These are phyloP conservation scores for Osmoderma eremita DNA, from an alignment of 2,888 invertebrate species.

Conservation along the genomic window DNA sequence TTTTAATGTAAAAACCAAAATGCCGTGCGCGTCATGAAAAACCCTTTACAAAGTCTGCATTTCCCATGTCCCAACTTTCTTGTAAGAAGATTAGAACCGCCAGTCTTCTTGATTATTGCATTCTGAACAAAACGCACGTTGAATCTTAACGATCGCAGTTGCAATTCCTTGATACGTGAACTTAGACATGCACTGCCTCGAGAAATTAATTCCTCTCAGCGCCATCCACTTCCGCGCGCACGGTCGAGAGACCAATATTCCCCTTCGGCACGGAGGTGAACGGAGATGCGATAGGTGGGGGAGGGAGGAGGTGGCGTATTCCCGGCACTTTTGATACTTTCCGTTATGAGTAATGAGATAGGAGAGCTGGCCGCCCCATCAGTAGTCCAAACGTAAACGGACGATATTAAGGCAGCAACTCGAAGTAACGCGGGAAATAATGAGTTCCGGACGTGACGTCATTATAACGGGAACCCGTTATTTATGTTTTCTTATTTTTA, in stretches of 20 bases:
- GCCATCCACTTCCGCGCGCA: neutral
- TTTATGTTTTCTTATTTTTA: conserved; percentile 64
- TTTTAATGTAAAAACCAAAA: too few relatives aligned
- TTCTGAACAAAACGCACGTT: too few relatives aligned
- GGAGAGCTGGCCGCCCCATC: conserved; percentile 51
- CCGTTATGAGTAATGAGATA: conserved; percentile 44
- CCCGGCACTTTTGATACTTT: conserved; percentile 35
- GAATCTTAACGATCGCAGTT: too few relatives aligned
- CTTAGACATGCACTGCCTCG: conserved; percentile 19
- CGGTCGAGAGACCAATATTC: neutral
- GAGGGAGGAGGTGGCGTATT: conserved; percentile 13
- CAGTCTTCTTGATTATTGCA: too few relatives aligned
- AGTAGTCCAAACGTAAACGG: conserved; percentile 60
- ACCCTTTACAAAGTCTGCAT: too few relatives aligned
- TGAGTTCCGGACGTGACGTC: conserved; percentile 66
- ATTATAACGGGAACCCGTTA: conserved; percentile 65
- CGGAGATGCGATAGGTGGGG: neutral
- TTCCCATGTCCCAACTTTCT: too few relatives aligned
- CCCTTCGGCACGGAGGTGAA: conserved; percentile 1
- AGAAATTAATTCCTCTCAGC: conserved; percentile 12
- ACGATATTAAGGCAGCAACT: conserved; percentile 64
- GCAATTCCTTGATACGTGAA: neutral
- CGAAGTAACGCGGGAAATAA: conserved; percentile 64
- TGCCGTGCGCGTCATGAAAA: too few relatives aligned
- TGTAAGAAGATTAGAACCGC: too few relatives aligned